Conservation (phyloP, 37 sponge, comb jelly and placozoan genomes). For the Ianthella basta region DNA sequence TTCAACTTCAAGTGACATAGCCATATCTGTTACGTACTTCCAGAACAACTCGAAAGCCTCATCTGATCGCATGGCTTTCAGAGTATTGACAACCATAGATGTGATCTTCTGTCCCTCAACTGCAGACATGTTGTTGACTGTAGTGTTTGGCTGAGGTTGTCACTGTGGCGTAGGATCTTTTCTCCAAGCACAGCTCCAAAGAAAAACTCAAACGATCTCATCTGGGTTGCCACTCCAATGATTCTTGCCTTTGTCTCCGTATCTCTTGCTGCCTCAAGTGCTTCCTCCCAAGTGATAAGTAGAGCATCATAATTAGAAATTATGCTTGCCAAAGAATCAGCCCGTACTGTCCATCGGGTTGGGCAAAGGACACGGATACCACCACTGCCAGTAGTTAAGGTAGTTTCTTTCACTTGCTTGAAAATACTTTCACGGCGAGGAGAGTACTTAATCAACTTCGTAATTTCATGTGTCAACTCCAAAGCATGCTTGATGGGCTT, state of each 20-base stretch:
- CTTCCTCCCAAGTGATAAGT: not conserved
- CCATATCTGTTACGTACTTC: not conserved
- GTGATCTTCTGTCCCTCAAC: not conserved
- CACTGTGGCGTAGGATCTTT: not conserved
- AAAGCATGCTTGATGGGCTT: slow-evolving; percentile 6
- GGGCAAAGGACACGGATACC: slow-evolving; percentile 63
- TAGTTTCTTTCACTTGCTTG: slow-evolving; percentile 54
- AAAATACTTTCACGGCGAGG: slow-evolving; percentile 56
- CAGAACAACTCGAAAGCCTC: not conserved
- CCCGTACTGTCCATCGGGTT: slow-evolving; percentile 47
- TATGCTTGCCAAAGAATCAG: no score
- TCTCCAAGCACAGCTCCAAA: not conserved
- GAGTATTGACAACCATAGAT: not conserved
- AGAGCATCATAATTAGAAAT: slow-evolving; percentile 4
- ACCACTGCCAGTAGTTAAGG: slow-evolving; percentile 40
- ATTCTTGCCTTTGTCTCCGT: not conserved
- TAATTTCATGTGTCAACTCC: slow-evolving; percentile 1
- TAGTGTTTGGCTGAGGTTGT: not conserved
- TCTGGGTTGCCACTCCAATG: no score
- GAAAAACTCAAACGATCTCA: not conserved
- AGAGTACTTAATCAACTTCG: slow-evolving; percentile 29
- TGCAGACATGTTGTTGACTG: not conserved
- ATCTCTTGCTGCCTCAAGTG: not conserved
- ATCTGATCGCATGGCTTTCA: not conserved
- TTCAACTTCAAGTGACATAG: not conserved